Conservation (phyloP, 2,888 invertebrate genomes). For the Anarsia innoxiella region DNA sequence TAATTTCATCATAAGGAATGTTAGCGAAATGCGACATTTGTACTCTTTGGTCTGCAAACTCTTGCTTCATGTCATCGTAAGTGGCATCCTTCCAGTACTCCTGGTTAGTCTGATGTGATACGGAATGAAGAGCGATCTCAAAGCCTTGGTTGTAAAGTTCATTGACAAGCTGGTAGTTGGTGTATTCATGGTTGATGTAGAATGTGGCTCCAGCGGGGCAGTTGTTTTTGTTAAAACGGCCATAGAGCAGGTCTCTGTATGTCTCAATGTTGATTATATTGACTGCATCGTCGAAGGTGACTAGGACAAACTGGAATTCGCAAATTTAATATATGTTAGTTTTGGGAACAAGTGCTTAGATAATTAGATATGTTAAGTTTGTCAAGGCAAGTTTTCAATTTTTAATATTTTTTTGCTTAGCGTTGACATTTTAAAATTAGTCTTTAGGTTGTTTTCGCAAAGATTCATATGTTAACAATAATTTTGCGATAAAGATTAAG, state of each 20-base stretch:
- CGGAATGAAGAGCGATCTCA: conserved; percentile 82
- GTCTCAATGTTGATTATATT: conserved; percentile 69
- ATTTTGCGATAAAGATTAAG: too few species aligned
- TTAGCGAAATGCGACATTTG: conserved; percentile 70
- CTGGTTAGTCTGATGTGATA: conserved; percentile 72
- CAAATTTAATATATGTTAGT: too few species aligned
- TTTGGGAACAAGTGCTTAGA: too few species aligned
- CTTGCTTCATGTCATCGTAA: conserved; percentile 62
- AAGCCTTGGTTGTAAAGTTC: conserved; percentile 75
- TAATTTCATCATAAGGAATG: conserved; percentile 54
- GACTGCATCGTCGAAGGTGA: conserved; percentile 81
- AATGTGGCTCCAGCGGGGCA: conserved; percentile 79
- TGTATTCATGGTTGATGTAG: conserved; percentile 83
- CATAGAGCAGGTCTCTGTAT: conserved; percentile 66
- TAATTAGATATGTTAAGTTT: too few species aligned
- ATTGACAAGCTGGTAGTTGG: conserved; percentile 78
- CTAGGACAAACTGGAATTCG: conserved; percentile 79
- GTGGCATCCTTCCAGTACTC: conserved; percentile 76
- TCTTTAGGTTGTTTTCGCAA: too few species aligned
- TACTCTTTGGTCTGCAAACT: conserved; percentile 76
- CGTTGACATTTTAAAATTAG: too few species aligned
- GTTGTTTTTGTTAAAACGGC: conserved; percentile 77
- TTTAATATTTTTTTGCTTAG: too few species aligned
- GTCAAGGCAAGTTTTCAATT: too few species aligned
- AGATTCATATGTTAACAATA: too few species aligned